Percentiles rank a stretch among this genome's conserved stretches.
These are phyloP conservation scores for Scaptomyza polygonia DNA, from an alignment of 2,888 invertebrate genomes.

Conservation along the genomic window DNA sequence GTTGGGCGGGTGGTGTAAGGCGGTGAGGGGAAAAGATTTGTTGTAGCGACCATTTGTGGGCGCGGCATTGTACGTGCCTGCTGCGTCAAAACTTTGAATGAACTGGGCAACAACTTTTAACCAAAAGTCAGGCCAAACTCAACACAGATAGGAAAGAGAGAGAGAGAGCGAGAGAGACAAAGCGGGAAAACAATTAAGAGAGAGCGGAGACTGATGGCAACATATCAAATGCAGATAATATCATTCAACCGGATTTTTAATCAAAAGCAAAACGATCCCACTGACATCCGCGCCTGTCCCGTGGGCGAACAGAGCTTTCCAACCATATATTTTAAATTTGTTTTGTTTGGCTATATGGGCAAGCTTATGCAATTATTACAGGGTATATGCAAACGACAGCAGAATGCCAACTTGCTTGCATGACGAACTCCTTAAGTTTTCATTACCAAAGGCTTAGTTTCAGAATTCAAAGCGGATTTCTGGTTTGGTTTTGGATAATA, in stretches of 20 bases:
- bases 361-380: conserved; percentile 2
- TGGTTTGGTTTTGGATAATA: background rate
- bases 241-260: conserved; percentile 51
- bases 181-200: background rate
- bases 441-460: too few species aligned
- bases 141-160: background rate
- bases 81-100: conserved; percentile 60
- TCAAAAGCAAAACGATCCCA: conserved; percentile 40
- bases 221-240: conserved; percentile 59
- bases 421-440: too few species aligned
- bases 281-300: conserved; percentile 1
- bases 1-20: background rate
- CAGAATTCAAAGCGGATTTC: too few species aligned
- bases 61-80: conserved; percentile 52
- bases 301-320: conserved; percentile 17
- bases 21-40: background rate
- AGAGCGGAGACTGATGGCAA: background rate
- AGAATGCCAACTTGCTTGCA: too few species aligned
- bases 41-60: conserved; percentile 16
- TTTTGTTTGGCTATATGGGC: conserved; percentile 5
- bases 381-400: background rate
- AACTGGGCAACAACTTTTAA: conserved; percentile 52
- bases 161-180: background rate
- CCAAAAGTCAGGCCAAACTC: conserved; percentile 32
- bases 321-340: background rate